Percentiles rank a stretch among this genome's conserved stretches.
phyloP scores from a whole-genome alignment of 2,888 invertebrate genomes.

The Erebia ligea region DNA sequence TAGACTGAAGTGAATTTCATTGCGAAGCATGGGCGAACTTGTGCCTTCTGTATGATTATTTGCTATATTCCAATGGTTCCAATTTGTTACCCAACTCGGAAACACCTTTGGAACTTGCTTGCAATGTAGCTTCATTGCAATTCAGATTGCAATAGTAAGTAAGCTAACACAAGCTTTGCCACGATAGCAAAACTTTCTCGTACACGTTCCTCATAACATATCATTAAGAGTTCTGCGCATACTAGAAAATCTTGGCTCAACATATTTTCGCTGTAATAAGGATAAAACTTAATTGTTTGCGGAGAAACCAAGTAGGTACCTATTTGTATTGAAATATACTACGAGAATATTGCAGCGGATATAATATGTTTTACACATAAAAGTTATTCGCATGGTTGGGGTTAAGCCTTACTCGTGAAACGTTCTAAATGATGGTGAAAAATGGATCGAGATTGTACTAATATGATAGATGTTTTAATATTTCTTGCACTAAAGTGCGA shows the following conservation, averaged over 20 bases:
- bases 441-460: too few species aligned
- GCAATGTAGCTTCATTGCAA: conserved; percentile 58
- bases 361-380: not conserved
- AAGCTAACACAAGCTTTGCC: conserved; percentile 62
- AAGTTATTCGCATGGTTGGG: not conserved
- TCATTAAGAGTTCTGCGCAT: conserved; percentile 50
- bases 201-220: conserved; percentile 64
- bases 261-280: conserved; percentile 23
- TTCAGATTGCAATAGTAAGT: conserved; percentile 77
- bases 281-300: conserved; percentile 17
- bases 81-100: conserved; percentile 68
- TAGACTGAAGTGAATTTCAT: conserved; percentile 63
- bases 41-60: conserved; percentile 74
- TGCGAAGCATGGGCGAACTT: conserved; percentile 42
- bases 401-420: not conserved
- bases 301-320: conserved; percentile 1
- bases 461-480: too few species aligned
- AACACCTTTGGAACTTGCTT: conserved; percentile 66
- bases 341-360: not conserved
- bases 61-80: conserved; percentile 58
- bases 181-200: conserved; percentile 67
- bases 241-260: conserved; percentile 30
- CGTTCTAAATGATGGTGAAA: too few species aligned
- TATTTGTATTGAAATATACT: conserved; percentile 10
- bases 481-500: too few species aligned